Evolutionary conservation across 2,797 vertebrate genomes (phyloP), one percentile per base, ranked within the genome.

Genomic region (Sylvilagus floridanus): DNA sequence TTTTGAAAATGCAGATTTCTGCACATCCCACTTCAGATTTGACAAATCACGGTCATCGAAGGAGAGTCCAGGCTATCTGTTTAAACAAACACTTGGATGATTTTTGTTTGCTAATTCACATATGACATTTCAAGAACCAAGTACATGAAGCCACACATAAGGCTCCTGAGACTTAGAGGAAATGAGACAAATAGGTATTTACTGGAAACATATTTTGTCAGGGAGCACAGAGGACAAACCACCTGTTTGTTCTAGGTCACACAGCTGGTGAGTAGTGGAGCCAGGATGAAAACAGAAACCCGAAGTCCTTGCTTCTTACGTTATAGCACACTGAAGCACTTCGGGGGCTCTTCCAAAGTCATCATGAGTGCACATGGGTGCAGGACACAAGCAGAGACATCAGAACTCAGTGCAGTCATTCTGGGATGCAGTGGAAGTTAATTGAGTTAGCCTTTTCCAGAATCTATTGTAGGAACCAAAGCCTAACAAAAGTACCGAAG

Each of bases 281-380:
- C 30, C 81, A 11, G 10, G 81, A 54, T 16, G 79, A 22, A 89
- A 73, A 79, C 24, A 66, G 63, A 76, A n/a, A 4, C 62, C 66
- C 60, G 22, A n/a, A 77, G 26, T 7, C 8, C 0, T 0, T 3
- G 30, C 30, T 75, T n/a, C 63, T 47, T 30, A 81, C 5, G 14
- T 5, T 9, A 37, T 7, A 7, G 32, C 30, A 19, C 11, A 32
- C 3, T 21, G 17, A 16, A n/a, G 37, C 24, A 71, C 35, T 76
- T 65, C 50, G 24, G 12, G 13, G 1, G 4, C 47, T 47, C 24
- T 52, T 7, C 24, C 17, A 16, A 4, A 37, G 4, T 37, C 32
- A 32, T 5, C 22, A 2, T 17, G 14, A 26, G 28, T 1, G 0
- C 83, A 22, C 1, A 1, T 4, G 7, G 60, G 60, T 16, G 19